Percentiles rank a stretch among this genome's conserved stretches.
Evolutionary conservation across 1,140 invertebrate genomes (phyloP).

Genomic region (Danaus melanippus): DNA sequence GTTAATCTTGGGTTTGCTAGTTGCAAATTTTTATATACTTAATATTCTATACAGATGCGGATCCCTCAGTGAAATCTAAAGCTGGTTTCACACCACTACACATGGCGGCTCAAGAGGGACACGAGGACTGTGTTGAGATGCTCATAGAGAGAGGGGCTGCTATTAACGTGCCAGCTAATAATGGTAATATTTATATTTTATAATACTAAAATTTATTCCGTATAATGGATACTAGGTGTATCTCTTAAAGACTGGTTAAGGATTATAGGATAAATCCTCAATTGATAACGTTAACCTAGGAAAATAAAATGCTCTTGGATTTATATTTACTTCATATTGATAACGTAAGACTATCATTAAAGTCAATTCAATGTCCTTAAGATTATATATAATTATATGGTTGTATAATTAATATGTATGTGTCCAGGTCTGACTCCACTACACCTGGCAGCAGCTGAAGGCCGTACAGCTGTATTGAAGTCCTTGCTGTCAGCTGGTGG

Average conservation of each 20-base stretch:
- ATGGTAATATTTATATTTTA: slow-evolving; percentile 70
- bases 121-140: slow-evolving; percentile 92
- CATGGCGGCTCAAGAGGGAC: slow-evolving; percentile 93
- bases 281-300: too few relatives aligned
- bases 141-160: slow-evolving; percentile 90
- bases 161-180: slow-evolving; percentile 86
- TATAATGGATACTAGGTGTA: too few relatives aligned
- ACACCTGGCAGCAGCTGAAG: slow-evolving; percentile 94
- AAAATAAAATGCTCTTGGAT: too few relatives aligned
- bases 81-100: slow-evolving; percentile 95
- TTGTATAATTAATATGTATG: not conserved
- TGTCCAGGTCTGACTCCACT: slow-evolving; percentile 85
- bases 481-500: slow-evolving; percentile 88
- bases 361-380: too few relatives aligned
- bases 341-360: too few relatives aligned
- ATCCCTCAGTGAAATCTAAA: slow-evolving; percentile 86
- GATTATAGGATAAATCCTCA: too few relatives aligned
- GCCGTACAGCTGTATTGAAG: slow-evolving; percentile 89
- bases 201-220: too few relatives aligned
- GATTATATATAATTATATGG: too few relatives aligned
- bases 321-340: too few relatives aligned
- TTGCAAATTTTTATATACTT: not conserved
- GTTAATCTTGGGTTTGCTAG: too few relatives aligned
- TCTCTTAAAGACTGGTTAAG: too few relatives aligned
- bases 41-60: slow-evolving; percentile 72